A percentile compares a stretch with the other conserved stretches of the same genome.
Conservation (phyloP, 2,797 vertebrate genomes). For the Protonibea diacanthus region DNA sequence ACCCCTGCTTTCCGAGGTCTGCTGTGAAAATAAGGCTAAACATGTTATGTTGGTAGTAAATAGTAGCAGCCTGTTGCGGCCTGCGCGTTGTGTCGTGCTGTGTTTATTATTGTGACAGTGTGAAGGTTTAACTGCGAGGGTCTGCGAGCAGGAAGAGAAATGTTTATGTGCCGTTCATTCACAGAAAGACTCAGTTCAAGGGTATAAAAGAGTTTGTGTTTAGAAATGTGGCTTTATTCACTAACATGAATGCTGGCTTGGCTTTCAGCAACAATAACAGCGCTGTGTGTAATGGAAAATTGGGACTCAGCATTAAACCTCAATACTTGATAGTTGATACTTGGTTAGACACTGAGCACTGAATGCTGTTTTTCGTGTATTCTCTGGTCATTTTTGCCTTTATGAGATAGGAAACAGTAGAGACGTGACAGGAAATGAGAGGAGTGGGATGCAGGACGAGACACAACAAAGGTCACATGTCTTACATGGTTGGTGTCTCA, state of each 20-base stretch:
- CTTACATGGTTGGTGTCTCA: neutral
- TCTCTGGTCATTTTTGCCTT: neutral
- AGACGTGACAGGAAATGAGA: neutral
- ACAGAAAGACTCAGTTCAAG: neutral
- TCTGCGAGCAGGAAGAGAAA: neutral
- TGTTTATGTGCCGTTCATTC: constrained; percentile 6
- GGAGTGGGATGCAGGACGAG: neutral
- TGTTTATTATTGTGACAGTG: constrained; percentile 41
- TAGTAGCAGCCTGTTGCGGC: constrained; percentile 15
- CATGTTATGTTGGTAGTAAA: constrained; percentile 52
- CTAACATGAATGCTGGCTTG: neutral
- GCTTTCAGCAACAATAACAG: neutral
- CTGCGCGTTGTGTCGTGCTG: neutral
- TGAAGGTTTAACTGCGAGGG: constrained; percentile 17
- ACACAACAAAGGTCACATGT: neutral
- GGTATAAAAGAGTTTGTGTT: constrained; percentile 32
- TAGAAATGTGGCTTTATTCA: constrained; percentile 23
- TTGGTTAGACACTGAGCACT: neutral
- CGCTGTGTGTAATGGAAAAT: neutral
- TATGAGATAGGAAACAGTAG: neutral
- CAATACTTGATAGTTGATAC: too few species aligned
- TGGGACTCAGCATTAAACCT: neutral
- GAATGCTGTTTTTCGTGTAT: neutral
- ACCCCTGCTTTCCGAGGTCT: constrained; percentile 46
- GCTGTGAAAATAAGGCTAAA: constrained; percentile 45